Evolutionary conservation across 2,797 vertebrate species (phyloP).

Genomic region (Arnoldichthys spilopterus): DNA sequence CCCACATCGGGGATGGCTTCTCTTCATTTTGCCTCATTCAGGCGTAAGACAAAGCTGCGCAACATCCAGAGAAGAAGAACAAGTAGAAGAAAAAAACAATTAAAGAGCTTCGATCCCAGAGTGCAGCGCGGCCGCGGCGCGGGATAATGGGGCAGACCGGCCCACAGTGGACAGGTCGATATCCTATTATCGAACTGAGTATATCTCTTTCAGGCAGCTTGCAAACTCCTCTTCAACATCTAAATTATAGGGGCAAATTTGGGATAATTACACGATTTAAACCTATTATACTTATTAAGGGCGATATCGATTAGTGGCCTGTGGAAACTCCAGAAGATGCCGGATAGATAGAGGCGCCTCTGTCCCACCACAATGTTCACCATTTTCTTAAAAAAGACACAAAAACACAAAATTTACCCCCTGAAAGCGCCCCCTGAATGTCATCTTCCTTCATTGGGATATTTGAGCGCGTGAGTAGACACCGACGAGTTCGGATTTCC

Average conservation of each 20-base stretch:
- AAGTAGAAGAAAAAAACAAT: conserved; percentile 91
- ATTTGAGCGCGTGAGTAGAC: not conserved
- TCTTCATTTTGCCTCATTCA: conserved; percentile 31
- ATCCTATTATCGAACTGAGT: conserved; percentile 90
- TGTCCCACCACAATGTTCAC: not conserved
- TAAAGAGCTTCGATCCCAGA: conserved; percentile 89
- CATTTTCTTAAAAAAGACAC: not conserved
- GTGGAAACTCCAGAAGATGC: conserved; percentile 23
- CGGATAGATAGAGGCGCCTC: not conserved
- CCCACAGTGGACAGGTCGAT: conserved; percentile 84
- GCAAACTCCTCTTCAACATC: conserved; percentile 87
- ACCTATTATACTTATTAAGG: conserved; percentile 91
- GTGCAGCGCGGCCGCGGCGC: conserved; percentile 83
- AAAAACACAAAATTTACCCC: not conserved
- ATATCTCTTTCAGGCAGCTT: conserved; percentile 92
- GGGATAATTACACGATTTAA: conserved; percentile 94
- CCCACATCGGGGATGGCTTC: conserved; percentile 4
- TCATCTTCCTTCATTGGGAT: not conserved
- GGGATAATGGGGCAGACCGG: conserved; percentile 81
- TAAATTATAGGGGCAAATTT: conserved; percentile 92
- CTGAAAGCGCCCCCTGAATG: not conserved
- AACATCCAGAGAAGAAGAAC: conserved; percentile 23
- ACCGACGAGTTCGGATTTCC: too few species aligned
- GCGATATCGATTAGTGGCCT: conserved; percentile 77
- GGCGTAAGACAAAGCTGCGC: conserved; percentile 43